Conservation (phyloP, 92 coral and sea anemone species). For the Phenganax stokvisi region DNA sequence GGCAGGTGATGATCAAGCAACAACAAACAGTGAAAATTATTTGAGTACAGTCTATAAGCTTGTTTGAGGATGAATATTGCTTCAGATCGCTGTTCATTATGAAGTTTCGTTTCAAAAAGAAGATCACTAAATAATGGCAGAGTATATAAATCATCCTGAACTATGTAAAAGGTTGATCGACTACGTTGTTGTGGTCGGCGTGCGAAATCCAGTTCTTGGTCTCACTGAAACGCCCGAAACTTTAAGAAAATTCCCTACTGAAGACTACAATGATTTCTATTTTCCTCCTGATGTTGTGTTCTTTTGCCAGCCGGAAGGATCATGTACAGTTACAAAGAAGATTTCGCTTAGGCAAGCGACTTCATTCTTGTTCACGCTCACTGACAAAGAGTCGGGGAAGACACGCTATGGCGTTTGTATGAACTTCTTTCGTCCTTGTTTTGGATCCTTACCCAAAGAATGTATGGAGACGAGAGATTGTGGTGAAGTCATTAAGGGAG, state of each 20-base stretch:
- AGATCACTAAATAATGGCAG: conserved; percentile 41
- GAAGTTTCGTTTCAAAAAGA: background rate
- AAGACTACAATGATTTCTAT: conserved; percentile 79
- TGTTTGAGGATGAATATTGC: conserved; percentile 17
- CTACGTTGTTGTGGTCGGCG: conserved; percentile 94
- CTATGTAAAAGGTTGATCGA: conserved; percentile 69
- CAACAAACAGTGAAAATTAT: background rate
- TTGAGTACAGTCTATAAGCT: background rate
- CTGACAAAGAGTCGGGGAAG: conserved; percentile 88
- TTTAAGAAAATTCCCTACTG: conserved; percentile 80
- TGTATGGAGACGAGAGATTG: conserved; percentile 35
- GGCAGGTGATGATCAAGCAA: conserved; percentile 14
- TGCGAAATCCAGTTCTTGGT: conserved; percentile 84
- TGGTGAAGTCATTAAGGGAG: background rate
- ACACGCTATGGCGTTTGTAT: conserved; percentile 94
- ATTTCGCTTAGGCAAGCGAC: conserved; percentile 90
- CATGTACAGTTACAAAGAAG: conserved; percentile 86
- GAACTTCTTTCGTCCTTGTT: conserved; percentile 92
- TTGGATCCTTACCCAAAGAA: conserved; percentile 65
- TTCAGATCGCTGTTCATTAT: conserved; percentile 10
- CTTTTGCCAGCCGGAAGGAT: conserved; percentile 99
- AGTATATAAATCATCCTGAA: conserved; percentile 42
- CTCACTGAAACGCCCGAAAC: conserved; percentile 86
- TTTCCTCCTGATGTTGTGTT: conserved; percentile 96
- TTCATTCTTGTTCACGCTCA: conserved; percentile 87